A percentile compares a stretch with the other conserved stretches of the same genome.
Conservation (phyloP, 2,797 vertebrate genomes). For the Schizopygopsis pylzovi region DNA sequence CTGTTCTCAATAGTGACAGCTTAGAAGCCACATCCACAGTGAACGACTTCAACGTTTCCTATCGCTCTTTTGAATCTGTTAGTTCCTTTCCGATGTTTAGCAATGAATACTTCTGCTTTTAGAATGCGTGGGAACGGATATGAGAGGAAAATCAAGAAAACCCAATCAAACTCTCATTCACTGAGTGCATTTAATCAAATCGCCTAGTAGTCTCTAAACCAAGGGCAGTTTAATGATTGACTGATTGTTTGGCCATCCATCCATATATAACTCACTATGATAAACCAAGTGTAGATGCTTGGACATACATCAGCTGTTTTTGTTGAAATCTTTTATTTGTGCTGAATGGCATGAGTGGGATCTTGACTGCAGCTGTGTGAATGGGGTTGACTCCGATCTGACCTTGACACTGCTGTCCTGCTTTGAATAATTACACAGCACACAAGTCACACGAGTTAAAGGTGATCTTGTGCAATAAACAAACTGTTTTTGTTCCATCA, state of each 20-base stretch:
- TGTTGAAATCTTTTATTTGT: neutral
- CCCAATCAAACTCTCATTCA: neutral
- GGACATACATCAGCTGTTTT: neutral
- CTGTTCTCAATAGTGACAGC: neutral
- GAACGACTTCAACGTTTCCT: neutral
- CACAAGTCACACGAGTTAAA: neutral
- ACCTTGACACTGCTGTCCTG: constrained; percentile 25
- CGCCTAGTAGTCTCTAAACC: neutral
- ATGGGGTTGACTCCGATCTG: constrained; percentile 23
- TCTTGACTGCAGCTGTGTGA: neutral
- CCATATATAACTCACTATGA: neutral
- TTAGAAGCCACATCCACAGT: neutral
- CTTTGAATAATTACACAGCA: constrained; percentile 24
- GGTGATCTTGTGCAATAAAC: constrained; percentile 17
- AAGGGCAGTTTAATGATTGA: neutral
- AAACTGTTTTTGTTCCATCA: neutral
- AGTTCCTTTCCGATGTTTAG: neutral
- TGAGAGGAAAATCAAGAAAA: neutral
- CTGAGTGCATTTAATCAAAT: neutral
- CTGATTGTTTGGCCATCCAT: neutral
- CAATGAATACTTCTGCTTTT: neutral
- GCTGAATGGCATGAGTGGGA: constrained; percentile 11
- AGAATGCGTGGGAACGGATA: neutral
- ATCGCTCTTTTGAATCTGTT: neutral
- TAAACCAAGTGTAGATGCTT: neutral